These are phyloP conservation scores for Thalassarche chlororhynchos DNA, from an alignment of 2,113 vertebrate genomes.

Conservation along the genomic window DNA sequence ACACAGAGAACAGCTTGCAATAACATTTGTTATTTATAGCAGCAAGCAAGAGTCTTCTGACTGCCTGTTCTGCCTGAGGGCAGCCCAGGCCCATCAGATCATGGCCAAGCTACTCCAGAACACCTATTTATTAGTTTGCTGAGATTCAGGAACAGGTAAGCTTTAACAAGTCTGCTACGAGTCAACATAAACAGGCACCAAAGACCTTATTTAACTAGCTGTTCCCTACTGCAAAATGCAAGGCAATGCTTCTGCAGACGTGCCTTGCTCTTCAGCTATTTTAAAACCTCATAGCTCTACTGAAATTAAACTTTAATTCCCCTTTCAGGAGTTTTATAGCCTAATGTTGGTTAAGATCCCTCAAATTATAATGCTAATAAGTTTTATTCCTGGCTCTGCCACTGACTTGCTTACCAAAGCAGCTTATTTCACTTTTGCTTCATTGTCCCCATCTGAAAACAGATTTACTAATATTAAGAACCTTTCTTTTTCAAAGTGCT, in stretches of 20 bases:
- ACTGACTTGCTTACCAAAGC: not conserved
- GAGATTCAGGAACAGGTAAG: not conserved
- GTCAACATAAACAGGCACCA: not conserved
- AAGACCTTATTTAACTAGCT: not conserved
- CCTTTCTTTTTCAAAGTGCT: not conserved
- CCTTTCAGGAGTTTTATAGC: not conserved
- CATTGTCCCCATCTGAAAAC: not conserved
- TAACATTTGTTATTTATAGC: not conserved
- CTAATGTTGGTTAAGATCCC: not conserved
- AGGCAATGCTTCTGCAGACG: not conserved
- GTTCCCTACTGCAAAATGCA: not conserved
- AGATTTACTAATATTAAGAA: not conserved
- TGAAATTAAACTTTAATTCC: not conserved
- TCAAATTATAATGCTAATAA: not conserved
- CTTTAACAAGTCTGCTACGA: not conserved
- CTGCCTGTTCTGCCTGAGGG: not conserved
- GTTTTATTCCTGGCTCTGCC: not conserved
- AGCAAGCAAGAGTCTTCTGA: not conserved
- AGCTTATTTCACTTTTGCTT: not conserved
- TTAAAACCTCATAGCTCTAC: not conserved
- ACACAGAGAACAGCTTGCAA: not conserved
- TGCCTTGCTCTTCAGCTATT: not conserved
- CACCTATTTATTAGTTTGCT: not conserved
- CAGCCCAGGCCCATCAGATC: not conserved
- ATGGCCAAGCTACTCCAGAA: not conserved